A percentile compares a stretch with the other conserved stretches of the same genome.
Evolutionary conservation across 1,140 invertebrate species (phyloP).

Genomic region (Heterodera schachtii): DNA sequence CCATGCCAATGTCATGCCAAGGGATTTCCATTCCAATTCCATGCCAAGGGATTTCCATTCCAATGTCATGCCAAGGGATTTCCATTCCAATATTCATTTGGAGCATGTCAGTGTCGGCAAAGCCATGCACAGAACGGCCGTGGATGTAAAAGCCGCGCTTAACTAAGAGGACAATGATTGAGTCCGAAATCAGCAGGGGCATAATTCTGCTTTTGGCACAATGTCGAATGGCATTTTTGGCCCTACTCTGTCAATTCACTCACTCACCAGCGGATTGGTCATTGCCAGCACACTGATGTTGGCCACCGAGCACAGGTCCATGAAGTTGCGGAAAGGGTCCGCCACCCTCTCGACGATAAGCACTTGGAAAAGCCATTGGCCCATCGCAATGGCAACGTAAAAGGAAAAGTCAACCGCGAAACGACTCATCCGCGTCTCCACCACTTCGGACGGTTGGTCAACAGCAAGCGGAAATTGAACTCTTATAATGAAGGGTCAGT

Average conservation of each 20-base stretch:
- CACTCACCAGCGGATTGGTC: slow-evolving; percentile 67
- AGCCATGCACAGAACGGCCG: slow-evolving; percentile 82
- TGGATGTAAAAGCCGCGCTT: slow-evolving; percentile 83
- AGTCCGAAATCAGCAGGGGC: slow-evolving; percentile 49
- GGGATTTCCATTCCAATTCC: background rate
- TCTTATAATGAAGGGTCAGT: too few relatives aligned
- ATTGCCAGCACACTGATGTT: slow-evolving; percentile 82
- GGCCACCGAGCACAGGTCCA: slow-evolving; percentile 62
- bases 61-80: too few relatives aligned
- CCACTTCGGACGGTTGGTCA: slow-evolving; percentile 31
- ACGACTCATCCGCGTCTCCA: slow-evolving; percentile 68
- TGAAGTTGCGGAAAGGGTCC: slow-evolving; percentile 70
- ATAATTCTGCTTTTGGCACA: too few relatives aligned
- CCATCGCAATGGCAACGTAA: slow-evolving; percentile 68
- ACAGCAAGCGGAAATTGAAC: slow-evolving; percentile 34
- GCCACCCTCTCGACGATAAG: slow-evolving; percentile 75
- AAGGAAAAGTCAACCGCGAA: slow-evolving; percentile 69
- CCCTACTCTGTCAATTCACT: too few relatives aligned
- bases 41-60: background rate
- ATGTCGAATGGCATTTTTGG: too few relatives aligned
- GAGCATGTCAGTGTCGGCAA: slow-evolving; percentile 80
- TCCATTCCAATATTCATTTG: slow-evolving; percentile 73
- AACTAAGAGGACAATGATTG: background rate
- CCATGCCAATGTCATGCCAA: too few relatives aligned
- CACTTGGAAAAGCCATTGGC: slow-evolving; percentile 73